A percentile compares a stretch with the other conserved stretches of the same genome.
These are phyloP conservation scores for Synanthedon formicaeformis DNA, from an alignment of 2,888 invertebrate species.

Conservation along the genomic window DNA sequence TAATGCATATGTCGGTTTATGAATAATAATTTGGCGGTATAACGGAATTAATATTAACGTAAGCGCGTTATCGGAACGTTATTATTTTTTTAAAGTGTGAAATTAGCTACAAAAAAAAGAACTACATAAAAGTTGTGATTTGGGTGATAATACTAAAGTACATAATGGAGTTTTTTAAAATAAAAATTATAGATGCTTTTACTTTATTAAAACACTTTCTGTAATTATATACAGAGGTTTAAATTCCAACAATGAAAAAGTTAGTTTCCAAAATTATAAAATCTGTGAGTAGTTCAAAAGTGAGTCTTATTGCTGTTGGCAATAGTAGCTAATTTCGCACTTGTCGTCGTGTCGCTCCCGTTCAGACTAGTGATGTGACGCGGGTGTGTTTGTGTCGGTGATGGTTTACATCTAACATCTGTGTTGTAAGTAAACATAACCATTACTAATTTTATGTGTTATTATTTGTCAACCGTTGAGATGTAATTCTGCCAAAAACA, in stretches of 20 bases:
- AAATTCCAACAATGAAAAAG: too few species aligned
- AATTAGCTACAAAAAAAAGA: not conserved
- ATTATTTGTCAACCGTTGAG: not conserved
- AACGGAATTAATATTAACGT: not conserved
- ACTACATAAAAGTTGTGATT: not conserved
- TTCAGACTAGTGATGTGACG: conserved; percentile 30
- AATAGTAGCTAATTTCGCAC: conserved; percentile 30
- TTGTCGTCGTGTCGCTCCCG: conserved; percentile 5
- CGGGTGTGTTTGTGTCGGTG: conserved; percentile 44
- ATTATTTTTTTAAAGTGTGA: not conserved
- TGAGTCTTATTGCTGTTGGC: not conserved
- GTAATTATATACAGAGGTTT: too few species aligned
- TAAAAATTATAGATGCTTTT: too few species aligned
- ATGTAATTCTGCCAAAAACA: not conserved
- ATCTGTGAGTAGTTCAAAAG: not conserved
- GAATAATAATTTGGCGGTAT: not conserved
- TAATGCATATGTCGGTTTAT: not conserved
- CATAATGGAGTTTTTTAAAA: too few species aligned
- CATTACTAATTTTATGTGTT: conserved; percentile 39
- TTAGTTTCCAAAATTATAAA: too few species aligned
- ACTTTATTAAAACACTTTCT: too few species aligned
- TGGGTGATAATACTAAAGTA: too few species aligned
- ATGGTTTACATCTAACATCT: conserved; percentile 54
- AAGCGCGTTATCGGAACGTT: not conserved
- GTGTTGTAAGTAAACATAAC: conserved; percentile 62